Evolutionary conservation across 1,140 invertebrate genomes (phyloP).

Genomic region (Coelopa frigida): DNA sequence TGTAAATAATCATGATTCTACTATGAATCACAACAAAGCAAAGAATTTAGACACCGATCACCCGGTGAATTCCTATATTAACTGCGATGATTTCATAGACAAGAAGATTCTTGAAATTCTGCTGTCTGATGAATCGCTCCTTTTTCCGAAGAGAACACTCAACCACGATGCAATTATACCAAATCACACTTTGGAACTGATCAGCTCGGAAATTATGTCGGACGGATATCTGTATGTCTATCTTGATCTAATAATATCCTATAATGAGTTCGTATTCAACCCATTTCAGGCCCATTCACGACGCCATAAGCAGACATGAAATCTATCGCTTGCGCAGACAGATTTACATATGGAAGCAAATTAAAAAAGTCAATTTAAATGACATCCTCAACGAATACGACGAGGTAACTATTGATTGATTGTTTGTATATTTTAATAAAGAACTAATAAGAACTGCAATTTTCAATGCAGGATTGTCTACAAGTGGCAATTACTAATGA

Average conservation of each 20-base stretch:
- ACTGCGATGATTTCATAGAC: too few species aligned
- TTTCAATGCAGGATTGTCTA: constrained; percentile 21
- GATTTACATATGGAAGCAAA: constrained; percentile 20
- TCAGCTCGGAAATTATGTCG: background rate
- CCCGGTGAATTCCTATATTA: too few species aligned
- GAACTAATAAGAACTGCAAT: background rate
- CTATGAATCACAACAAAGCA: background rate
- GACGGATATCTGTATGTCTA: background rate
- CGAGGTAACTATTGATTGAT: constrained; percentile 15
- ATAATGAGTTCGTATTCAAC: background rate
- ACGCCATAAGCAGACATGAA: constrained; percentile 22
- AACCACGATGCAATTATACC: background rate
- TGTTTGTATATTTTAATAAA: background rate
- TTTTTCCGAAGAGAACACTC: background rate
- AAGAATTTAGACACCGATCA: background rate
- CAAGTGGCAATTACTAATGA: constrained; percentile 27
- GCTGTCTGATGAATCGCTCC: constrained; percentile 6
- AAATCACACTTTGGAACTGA: constrained; percentile 3
- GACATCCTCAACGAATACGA: constrained; percentile 23
- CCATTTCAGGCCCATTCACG: constrained; percentile 29
- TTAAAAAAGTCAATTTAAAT: constrained; percentile 22
- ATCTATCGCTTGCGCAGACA: constrained; percentile 18
- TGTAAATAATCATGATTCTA: background rate
- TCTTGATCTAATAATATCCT: background rate
- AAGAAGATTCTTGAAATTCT: constrained; percentile 1